Base-by-base conservation (phyloP, 2,888 invertebrate genomes). In the Polydesmus complanatus region DNA sequence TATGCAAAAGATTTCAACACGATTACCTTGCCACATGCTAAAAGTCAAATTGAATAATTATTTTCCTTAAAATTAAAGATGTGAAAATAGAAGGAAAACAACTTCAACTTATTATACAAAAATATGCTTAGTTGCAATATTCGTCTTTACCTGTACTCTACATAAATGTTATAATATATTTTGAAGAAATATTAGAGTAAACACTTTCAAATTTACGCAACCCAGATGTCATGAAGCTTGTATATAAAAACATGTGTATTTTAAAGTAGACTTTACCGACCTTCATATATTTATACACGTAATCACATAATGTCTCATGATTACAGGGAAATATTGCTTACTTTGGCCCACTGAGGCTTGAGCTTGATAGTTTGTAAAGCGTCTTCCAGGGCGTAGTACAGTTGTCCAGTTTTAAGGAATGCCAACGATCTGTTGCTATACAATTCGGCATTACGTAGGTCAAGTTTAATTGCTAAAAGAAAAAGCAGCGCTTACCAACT, bases 341-440 rank as follows among this genome's bases (percentile, higher is more conserved):
- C 86, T 80, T 88, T 88, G 5, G 86, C 83, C 87, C 88, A 88
- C 54, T 81, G 78, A 21, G 87, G 86, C 71, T 84, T 83, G 60
- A 88, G 71, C 70, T 79, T 78, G 59, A 88, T 86, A 2, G 84
- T 82, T 73, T 84, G 82, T 68, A 83, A 79, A 1, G 89, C 88
- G 78, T 89, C 89, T 72, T 85, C 81, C 67, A 86, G 75, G 0
- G 88, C 84, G 66, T 83, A 79, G 73, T 83, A 85, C 73, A 83
- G 86, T 71, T 86, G 86, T 68, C 85, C 81, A 66, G 85, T 74
- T 73, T 86, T 85, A 47, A 89, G 75, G 73, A 87, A 88, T 14
- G 86, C 86, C 69, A 83, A 81, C 3, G 88, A 88, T 69, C 89
- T 78, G 73, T 90, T 90, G 70, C 88, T 88, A 73, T 83, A 84